Percentiles rank a stretch among this genome's conserved stretches.
Evolutionary conservation across 1,140 invertebrate genomes (phyloP).

Genomic region (Danaus melanippus): DNA sequence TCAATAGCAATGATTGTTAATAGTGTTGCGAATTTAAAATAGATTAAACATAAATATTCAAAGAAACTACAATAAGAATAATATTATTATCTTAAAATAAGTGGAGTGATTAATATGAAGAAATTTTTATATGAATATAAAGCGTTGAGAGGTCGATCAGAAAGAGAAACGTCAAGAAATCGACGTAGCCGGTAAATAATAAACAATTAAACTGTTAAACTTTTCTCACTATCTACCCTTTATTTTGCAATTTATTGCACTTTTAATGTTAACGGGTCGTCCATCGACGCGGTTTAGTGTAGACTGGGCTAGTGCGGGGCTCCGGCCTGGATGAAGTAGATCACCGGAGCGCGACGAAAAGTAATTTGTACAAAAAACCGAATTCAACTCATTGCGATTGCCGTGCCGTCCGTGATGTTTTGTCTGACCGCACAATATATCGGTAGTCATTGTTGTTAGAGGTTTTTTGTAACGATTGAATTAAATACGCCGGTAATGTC

Average conservation of each 20-base stretch:
- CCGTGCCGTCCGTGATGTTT: constrained; percentile 67
- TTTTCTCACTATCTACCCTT: constrained; percentile 1
- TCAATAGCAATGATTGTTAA: no score
- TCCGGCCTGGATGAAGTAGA: constrained; percentile 60
- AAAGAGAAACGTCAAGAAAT: constrained; percentile 31
- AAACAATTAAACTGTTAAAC: constrained; percentile 17
- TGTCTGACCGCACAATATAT: constrained; percentile 71
- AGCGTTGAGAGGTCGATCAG: constrained; percentile 32
- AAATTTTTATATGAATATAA: constrained; percentile 64
- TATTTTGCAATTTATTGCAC: constrained; percentile 6
- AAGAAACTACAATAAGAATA: constrained; percentile 1
- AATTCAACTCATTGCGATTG: constrained; percentile 68
- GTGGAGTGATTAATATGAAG: constrained; percentile 35
- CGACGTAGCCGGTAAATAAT: constrained; percentile 32
- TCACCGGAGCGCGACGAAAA: constrained; percentile 68
- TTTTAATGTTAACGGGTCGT: constrained; percentile 7
- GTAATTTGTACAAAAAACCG: constrained; percentile 71
- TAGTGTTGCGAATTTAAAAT: no score
- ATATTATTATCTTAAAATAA: constrained; percentile 7
- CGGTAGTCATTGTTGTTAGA: constrained; percentile 63
- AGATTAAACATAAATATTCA: no score
- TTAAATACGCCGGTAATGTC: constrained; percentile 62
- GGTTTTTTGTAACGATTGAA: constrained; percentile 53
- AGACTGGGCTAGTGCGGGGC: constrained; percentile 35
- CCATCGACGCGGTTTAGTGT: constrained; percentile 8